phyloP scores from a whole-genome alignment of 2,113 vertebrate species.

The Petromus typicus region DNA sequence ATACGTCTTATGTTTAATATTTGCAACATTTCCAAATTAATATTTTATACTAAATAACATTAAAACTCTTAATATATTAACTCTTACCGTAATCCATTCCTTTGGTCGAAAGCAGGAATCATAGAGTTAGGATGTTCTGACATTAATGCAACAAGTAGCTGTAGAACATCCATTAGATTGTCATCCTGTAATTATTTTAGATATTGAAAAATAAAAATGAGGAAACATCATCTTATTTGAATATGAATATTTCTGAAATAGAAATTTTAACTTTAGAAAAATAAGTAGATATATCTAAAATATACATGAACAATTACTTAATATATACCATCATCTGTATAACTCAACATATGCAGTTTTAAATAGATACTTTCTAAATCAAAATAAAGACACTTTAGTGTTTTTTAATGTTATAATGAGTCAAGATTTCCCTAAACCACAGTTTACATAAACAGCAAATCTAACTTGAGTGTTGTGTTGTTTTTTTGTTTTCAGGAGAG shows the following conservation, averaged over 20 bases:
- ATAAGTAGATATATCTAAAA: slow-evolving; percentile 1
- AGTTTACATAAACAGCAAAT: neutral
- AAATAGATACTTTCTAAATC: slow-evolving; percentile 49
- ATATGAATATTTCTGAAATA: slow-evolving; percentile 35
- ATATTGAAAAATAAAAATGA: slow-evolving; percentile 21
- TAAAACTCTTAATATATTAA: slow-evolving; percentile 23
- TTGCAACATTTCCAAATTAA: slow-evolving; percentile 60
- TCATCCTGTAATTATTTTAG: slow-evolving; percentile 91
- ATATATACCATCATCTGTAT: neutral
- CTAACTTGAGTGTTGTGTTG: neutral
- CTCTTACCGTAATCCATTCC: slow-evolving; percentile 96
- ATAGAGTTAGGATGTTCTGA: slow-evolving; percentile 96
- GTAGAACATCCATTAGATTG: slow-evolving; percentile 98
- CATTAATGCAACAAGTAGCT: slow-evolving; percentile 98
- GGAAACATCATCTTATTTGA: slow-evolving; percentile 41
- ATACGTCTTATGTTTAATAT: slow-evolving; percentile 20
- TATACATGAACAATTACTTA: too few species aligned
- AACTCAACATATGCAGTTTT: slow-evolving; percentile 24
- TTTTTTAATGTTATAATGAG: neutral
- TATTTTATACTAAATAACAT: slow-evolving; percentile 27
- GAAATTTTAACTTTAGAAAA: slow-evolving; percentile 46
- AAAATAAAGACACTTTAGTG: slow-evolving; percentile 38
- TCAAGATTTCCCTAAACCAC: neutral
- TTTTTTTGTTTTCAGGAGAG: neutral
- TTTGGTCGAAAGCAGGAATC: slow-evolving; percentile 97